Conservation (phyloP, 2,113 vertebrate genomes). For the Progne subis region DNA sequence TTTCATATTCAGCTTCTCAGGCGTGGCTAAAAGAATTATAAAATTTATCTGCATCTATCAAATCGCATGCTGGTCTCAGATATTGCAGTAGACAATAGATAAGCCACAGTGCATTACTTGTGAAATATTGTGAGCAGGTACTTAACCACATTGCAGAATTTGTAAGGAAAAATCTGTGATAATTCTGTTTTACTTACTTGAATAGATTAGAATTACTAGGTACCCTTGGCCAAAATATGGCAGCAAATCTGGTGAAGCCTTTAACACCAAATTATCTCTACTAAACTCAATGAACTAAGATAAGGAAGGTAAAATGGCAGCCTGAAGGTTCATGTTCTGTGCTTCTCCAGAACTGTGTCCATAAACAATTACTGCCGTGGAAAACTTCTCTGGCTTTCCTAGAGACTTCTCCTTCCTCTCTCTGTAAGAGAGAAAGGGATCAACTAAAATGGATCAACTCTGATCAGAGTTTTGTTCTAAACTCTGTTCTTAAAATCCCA, state of each 20-base stretch:
- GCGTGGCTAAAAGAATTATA: not conserved
- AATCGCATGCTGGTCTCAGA: not conserved
- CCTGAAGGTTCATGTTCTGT: not conserved
- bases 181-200: not conserved
- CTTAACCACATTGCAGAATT: not conserved
- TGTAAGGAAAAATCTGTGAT: not conserved
- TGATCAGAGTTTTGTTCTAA: not conserved
- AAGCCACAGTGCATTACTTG: not conserved
- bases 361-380: not conserved
- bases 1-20: not conserved
- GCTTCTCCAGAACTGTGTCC: not conserved
- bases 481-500: not conserved
- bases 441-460: not conserved
- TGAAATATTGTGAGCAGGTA: rapidly evolving
- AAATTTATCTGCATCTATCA: not conserved
- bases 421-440: not conserved
- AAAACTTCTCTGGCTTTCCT: not conserved
- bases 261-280: not conserved
- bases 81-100: not conserved
- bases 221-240: not conserved
- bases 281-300: not conserved
- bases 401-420: not conserved
- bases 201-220: not conserved
- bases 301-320: not conserved
- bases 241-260: not conserved